Evolutionary conservation across 2,113 vertebrate species (phyloP), one percentile per base, ranked within the genome.

Genomic region (Coreoperca whiteheadi): DNA sequence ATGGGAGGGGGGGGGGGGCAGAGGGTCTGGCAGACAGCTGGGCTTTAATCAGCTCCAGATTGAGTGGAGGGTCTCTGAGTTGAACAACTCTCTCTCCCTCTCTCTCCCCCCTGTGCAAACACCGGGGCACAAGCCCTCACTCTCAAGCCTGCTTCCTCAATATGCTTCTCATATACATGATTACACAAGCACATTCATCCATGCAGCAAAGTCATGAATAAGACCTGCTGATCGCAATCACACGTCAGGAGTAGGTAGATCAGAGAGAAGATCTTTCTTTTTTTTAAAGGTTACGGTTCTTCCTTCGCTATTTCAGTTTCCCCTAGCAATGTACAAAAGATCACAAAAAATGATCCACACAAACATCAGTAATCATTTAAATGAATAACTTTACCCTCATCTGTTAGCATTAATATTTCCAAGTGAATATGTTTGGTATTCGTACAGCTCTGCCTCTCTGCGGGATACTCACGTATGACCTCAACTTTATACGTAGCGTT

Each of bases 401-500:
- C 51, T 46, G 53, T 60, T 85, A 32, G 63, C 43, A 6, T 21
- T 59, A 59, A 57, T 77, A 34, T 68, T 78, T 86, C 66, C 72
- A 85, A 83, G 79, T 88, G 78, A 73, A 34, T 28, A 4, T 32
- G 28, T 60, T 51, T 30, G 54, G 48, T 65, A 53, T 73, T 81
- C 1, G 25, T 25, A n/a, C 59, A 67, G 63, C 54, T 68, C 81
- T 77, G 71, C 41, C 53, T 65, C 80, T 81, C 37, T 30, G 46
- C 2, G 12, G 53, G 84, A 84, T 89, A 98, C 98, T 98, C 96
- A 99, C 98, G 97, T 95, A 99, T 99, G 50, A 99, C 98, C 90
- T 99, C 98, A 14, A 99, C 97, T 94, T 99, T 99, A 91, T 99
- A 99, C 0, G 98, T 99, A 0, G 98, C 98, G 0, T 99, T 99